A percentile compares a stretch with the other conserved stretches of the same genome.
phyloP scores from a whole-genome alignment of 2,113 vertebrate genomes.

The Cyanocitta stelleri region DNA sequence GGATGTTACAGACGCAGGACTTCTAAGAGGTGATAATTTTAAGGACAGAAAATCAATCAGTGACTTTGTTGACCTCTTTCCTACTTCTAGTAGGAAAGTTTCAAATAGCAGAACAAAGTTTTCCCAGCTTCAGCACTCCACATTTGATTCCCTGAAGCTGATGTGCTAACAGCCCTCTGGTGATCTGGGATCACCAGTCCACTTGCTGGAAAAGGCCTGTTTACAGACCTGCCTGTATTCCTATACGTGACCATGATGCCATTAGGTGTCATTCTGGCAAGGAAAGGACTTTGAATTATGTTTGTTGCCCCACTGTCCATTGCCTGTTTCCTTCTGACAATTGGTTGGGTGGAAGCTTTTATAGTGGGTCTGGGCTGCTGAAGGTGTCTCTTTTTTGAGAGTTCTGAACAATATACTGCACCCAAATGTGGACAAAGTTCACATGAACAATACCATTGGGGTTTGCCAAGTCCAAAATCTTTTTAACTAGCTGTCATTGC shows the following conservation, averaged over 20 bases:
- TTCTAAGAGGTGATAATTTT: neutral
- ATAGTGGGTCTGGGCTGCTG: neutral
- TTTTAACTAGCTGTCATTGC: neutral
- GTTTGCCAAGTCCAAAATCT: neutral
- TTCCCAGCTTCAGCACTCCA: neutral
- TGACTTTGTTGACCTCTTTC: neutral
- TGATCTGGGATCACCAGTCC: neutral
- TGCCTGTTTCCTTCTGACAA: neutral
- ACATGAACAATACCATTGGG: neutral
- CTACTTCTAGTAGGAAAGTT: neutral
- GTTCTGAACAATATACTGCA: neutral
- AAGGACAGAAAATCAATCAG: neutral
- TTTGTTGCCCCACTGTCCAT: neutral
- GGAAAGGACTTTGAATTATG: neutral
- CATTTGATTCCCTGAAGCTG: neutral
- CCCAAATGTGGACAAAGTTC: neutral
- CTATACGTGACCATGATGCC: rapidly evolving
- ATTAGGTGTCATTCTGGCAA: neutral
- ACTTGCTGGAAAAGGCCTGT: neutral
- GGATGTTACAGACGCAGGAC: neutral
- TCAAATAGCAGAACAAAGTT: neutral
- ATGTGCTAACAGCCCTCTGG: neutral
- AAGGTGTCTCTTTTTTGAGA: neutral
- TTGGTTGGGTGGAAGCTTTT: neutral
- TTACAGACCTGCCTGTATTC: neutral